Percentiles rank a stretch among this genome's conserved stretches.
These are phyloP conservation scores for Chesias legatella DNA, from an alignment of 2,888 invertebrate species.

Conservation along the genomic window DNA sequence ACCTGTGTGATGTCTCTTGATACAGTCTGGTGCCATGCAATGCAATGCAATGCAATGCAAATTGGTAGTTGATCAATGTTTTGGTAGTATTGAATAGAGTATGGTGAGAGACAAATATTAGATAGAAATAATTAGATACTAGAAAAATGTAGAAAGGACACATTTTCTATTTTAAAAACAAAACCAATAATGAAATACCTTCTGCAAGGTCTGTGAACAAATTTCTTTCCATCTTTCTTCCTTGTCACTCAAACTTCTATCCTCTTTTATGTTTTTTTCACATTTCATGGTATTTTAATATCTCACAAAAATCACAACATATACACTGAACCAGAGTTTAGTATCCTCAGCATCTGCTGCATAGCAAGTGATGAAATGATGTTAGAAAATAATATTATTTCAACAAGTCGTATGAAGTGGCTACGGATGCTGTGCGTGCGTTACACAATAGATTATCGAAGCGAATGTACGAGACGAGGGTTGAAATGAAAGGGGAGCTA, in stretches of 20 bases:
- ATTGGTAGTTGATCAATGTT: no score
- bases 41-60: no score
- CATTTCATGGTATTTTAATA: constrained; percentile 1
- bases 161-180: background rate
- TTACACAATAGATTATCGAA: constrained; percentile 13
- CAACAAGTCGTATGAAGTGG: constrained; percentile 6
- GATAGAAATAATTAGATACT: no score
- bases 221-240: constrained; percentile 19
- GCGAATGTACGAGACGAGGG: constrained; percentile 3
- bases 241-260: constrained; percentile 4
- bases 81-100: no score
- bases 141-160: no score
- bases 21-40: no score
- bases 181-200: constrained; percentile 4
- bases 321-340: background rate
- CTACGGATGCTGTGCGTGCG: constrained; percentile 5
- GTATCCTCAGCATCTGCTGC: constrained; percentile 12
- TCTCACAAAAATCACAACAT: background rate
- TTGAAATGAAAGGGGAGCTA: constrained; percentile 19
- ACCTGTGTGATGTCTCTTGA: no score
- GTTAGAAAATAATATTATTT: no score
- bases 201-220: constrained; percentile 13
- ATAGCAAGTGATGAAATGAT: background rate
- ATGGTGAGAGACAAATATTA: no score
- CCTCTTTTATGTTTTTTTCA: constrained; percentile 1